phyloP scores from a whole-genome alignment of 2,113 vertebrate genomes.

The Tichodroma muraria region DNA sequence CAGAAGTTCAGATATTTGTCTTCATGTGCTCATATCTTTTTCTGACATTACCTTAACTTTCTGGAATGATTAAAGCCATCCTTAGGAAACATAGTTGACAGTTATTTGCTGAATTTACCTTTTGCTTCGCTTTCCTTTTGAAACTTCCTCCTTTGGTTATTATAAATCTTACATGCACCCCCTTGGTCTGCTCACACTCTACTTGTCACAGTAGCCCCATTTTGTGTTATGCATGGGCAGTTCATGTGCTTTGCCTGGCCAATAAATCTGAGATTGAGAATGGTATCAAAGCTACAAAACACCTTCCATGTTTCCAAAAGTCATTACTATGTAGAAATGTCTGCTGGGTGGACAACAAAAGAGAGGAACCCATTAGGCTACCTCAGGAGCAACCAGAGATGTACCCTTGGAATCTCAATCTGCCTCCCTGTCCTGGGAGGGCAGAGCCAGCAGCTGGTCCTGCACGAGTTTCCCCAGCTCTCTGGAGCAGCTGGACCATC shows the following conservation, averaged over 20 bases:
- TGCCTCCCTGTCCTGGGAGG: not conserved
- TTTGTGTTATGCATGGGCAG: not conserved
- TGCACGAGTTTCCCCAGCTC: not conserved
- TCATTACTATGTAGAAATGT: not conserved
- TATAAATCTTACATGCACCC: not conserved
- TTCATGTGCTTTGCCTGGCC: not conserved
- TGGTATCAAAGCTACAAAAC: not conserved
- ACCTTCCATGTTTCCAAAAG: not conserved
- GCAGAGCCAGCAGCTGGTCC: not conserved
- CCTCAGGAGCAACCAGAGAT: not conserved
- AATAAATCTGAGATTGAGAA: not conserved
- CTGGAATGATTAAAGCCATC: not conserved
- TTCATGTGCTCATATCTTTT: not conserved
- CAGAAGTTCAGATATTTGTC: not conserved
- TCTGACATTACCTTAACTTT: not conserved
- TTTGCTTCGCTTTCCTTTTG: not conserved
- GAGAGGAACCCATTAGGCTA: not conserved
- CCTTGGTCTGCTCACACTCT: not conserved
- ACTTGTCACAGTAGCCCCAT: not conserved
- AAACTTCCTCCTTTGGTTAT: not conserved
- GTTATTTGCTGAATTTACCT: not conserved
- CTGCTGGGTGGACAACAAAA: not conserved
- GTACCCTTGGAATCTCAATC: not conserved
- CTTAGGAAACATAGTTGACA: not conserved
- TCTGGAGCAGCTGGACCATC: not conserved